Evolutionary conservation across 2,888 invertebrate species (phyloP), one percentile per base, ranked within the genome.

Genomic region (Unio delphinus): DNA sequence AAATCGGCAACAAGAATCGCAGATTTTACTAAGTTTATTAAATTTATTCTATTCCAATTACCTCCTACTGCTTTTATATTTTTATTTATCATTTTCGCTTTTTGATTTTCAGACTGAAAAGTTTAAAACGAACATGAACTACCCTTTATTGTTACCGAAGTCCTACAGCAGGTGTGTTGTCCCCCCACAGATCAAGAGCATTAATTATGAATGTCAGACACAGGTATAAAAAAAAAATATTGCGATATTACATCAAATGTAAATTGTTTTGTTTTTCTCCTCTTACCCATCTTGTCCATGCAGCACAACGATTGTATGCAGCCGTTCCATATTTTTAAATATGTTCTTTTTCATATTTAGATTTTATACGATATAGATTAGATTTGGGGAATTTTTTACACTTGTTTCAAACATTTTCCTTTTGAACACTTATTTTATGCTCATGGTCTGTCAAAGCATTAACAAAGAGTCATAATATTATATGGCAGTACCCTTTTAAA

Each of bases 61-160:
- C 59, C 8, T 18, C n/a, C 15, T 59, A 15, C 26, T n/a, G 11
- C 59, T 11, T 59, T 3, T n/a, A 4, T 57, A 4, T 57, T 23
- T 3, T 18, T 26, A 15, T 59, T 45, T 45, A 45, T 45, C 45
- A 15, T 45, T 11, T 45, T 1, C 11, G 8, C 15, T 45, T 55
- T 65, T 68, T 76, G 67, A 69, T 67, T 87, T 85, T 55, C 83
- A 93, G 93, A 87, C 91, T 78, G 92, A 92, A 78, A 93, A 93
- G 82, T 92, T 91, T 83, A 94, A 94, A 81, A 92, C 94, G 79
- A 95, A 94, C 88, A 78, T 90, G 0, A 90, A 91, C 62, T 97
- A 95, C 88, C 97, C 97, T 1, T 95, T 95, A 89, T 91, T 98
- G 61, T 86, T 98, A 82, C 98, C 98, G 34, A 97, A 97, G 90